Base-by-base conservation (phyloP, 2,888 invertebrate species). In the Mellilla xanthometata region DNA sequence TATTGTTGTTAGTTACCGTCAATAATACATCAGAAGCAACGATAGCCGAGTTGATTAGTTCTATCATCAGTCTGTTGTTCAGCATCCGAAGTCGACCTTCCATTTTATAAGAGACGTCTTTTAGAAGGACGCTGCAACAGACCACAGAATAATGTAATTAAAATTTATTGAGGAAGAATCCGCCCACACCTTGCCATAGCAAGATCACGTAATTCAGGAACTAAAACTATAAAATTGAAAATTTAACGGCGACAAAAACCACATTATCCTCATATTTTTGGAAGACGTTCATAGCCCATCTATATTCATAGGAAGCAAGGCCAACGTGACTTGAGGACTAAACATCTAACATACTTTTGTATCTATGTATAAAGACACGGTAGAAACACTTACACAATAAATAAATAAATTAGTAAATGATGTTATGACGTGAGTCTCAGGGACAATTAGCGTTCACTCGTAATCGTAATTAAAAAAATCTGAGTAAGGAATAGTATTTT, bases 11-110 rank as follows among this genome's bases (percentile, higher is more conserved):
- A 29, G 7, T 61, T 71, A 83, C 86, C 67, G 54, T 65, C 66
- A 85, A 65, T 24, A 81, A 29, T 12, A 78, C 58, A 6, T 73
- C 52, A 5, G 11, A 26, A 4, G 66, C 53, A 0, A 39, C 6
- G 2, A 85, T 46, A 1, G 75, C 60, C 0, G 87, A 84, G 27
- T 61, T 48, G 1, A 81, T 48, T 6, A 72, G 44, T 32, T 81
- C 82, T 8, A 86, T 60, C 1, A 61, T 58, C 0, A 81, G 63
- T 36, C 64, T 66, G 27, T 76, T 60, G n/a, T 68, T 58, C 24
- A 78, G 48, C 35, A 85, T 41, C 7, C 82, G 69, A 29, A 81
- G 72, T 1, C 80, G 71, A 5, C 79, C 86, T 49, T 83, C 75
- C 52, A 83, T 56, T 10, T 54, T 63, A 54, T 78, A 86, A 19